These are phyloP conservation scores for Embidobia sp. DNA, from an alignment of 2,888 invertebrate genomes.

Conservation along the genomic window DNA sequence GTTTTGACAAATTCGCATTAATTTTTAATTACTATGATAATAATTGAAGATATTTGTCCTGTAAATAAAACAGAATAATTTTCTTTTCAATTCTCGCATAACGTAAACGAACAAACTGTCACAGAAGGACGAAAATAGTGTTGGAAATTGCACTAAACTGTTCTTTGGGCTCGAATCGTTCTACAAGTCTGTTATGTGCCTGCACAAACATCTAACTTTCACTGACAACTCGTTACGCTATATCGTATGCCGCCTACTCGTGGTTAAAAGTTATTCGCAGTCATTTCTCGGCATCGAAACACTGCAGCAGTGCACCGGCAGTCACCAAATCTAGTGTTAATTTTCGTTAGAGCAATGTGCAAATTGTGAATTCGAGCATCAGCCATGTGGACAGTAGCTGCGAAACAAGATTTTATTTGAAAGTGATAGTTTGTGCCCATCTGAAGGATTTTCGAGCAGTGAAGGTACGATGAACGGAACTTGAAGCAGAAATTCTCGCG, in stretches of 20 bases:
- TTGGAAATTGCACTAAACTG: conserved; percentile 22
- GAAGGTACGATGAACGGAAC: conserved; percentile 22
- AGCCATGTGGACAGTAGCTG: conserved; percentile 22
- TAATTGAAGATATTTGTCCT: too few species aligned
- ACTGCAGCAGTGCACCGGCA: conserved; percentile 48
- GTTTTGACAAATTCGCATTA: too few species aligned
- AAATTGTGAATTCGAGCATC: conserved; percentile 2
- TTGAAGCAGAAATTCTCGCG: neutral
- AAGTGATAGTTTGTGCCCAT: conserved; percentile 36
- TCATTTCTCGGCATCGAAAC: conserved; percentile 57
- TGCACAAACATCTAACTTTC: conserved; percentile 59
- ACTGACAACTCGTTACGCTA: conserved; percentile 64
- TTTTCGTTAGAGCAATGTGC: neutral
- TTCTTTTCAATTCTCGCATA: too few species aligned
- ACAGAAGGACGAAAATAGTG: neutral
- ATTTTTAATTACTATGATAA: too few species aligned
- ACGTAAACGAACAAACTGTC: too few species aligned
- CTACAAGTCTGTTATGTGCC: conserved; percentile 43
- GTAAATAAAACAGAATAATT: too few species aligned
- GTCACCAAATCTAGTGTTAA: conserved; percentile 11
- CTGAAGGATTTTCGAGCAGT: conserved; percentile 16
- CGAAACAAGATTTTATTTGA: neutral
- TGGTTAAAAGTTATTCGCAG: conserved; percentile 58
- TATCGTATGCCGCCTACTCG: conserved; percentile 59
- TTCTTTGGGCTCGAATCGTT: conserved; percentile 37